Evolutionary conservation across 1,140 invertebrate genomes (phyloP).

Genomic region (Monomorium pharaonis): DNA sequence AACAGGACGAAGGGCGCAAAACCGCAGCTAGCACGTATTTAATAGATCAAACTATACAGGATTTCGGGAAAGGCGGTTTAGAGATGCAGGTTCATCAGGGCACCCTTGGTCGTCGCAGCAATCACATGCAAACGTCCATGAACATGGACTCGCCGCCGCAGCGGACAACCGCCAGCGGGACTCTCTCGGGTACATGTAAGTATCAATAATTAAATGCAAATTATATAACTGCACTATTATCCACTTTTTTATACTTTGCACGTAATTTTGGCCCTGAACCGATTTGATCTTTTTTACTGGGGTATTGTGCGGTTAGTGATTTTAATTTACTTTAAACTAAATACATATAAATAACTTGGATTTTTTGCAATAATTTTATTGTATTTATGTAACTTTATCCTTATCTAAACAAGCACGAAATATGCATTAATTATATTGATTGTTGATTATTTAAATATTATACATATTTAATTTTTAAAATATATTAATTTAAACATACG

Average conservation of each 20-base stretch:
- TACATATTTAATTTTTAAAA: no score
- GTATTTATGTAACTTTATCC: no score
- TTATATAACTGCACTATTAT: not conserved
- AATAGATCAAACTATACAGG: conserved; percentile 88
- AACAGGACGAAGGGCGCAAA: conserved; percentile 89
- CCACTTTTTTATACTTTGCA: not conserved
- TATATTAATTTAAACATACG: no score
- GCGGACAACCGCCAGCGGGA: conserved; percentile 83
- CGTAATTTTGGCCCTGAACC: not conserved
- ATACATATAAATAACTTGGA: no score
- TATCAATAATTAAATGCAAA: not conserved
- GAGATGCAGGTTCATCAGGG: conserved; percentile 85
- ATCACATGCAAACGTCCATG: conserved; percentile 82
- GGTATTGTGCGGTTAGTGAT: no score
- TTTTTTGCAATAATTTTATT: no score
- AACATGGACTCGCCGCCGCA: conserved; percentile 84
- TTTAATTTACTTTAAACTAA: no score
- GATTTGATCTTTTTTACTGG: no score
- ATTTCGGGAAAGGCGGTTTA: conserved; percentile 82
- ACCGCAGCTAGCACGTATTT: conserved; percentile 91
- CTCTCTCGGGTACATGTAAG: conserved; percentile 81
- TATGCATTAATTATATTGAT: no score
- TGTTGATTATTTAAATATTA: no score
- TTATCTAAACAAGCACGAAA: no score
- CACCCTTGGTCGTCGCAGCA: conserved; percentile 81